phyloP scores from a whole-genome alignment of 2,113 vertebrate genomes.

The Podocnemis expansa region DNA sequence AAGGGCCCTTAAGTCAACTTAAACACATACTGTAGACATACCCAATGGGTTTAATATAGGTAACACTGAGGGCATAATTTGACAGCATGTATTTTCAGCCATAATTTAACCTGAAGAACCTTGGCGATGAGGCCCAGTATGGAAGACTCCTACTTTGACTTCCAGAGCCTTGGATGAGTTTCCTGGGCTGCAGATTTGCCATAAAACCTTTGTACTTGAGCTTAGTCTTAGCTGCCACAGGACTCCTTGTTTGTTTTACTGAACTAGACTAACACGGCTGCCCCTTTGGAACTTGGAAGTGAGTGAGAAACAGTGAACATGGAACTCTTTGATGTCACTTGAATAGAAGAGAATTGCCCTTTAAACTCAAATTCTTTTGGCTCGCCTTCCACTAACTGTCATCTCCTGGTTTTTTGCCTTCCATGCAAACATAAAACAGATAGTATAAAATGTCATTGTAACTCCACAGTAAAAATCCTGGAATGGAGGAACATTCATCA shows the following conservation, averaged over 20 bases:
- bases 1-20: too few species aligned
- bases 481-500: background rate
- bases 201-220: background rate
- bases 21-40: background rate
- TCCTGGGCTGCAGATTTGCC: background rate
- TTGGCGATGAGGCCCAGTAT: background rate
- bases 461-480: background rate
- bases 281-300: too few species aligned
- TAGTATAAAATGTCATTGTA: background rate
- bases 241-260: too few species aligned
- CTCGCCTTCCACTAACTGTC: background rate
- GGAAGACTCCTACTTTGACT: background rate
- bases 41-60: background rate
- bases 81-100: background rate
- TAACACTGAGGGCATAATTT: background rate
- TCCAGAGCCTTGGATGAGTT: background rate
- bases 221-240: too few species aligned
- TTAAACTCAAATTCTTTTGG: background rate
- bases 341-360: background rate
- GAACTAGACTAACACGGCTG: too few species aligned
- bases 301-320: background rate
- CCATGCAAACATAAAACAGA: background rate
- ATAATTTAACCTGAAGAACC: background rate
- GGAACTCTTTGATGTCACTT: rapidly evolving
- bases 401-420: background rate